Evolutionary conservation across 2,797 vertebrate genomes (phyloP).

Genomic region (Chloroceryle inda): DNA sequence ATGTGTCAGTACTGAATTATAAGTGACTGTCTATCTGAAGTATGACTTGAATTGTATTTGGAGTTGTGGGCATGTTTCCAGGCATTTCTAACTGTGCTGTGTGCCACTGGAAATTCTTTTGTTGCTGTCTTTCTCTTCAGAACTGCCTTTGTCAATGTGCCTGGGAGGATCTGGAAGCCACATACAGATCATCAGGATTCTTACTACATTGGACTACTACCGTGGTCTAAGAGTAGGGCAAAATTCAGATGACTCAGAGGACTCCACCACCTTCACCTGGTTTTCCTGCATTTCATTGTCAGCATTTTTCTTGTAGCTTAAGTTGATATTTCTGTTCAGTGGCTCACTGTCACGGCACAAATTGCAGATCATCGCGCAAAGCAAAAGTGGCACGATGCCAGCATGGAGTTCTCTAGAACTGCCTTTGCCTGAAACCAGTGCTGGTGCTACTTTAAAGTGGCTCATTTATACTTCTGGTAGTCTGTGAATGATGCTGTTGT

Average conservation of each 20-base stretch:
- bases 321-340: constrained; percentile 40
- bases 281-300: constrained; percentile 50
- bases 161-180: not conserved
- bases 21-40: constrained; percentile 38
- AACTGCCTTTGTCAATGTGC: not conserved
- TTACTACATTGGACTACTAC: not conserved
- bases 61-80: constrained; percentile 40
- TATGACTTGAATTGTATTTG: constrained; percentile 38
- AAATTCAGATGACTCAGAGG: constrained; percentile 51
- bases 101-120: not conserved
- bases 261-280: constrained; percentile 62
- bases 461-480: not conserved
- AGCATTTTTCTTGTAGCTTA: constrained; percentile 51
- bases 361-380: constrained; percentile 59
- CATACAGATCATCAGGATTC: not conserved
- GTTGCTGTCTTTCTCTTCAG: not conserved
- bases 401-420: constrained; percentile 46
- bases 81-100: not conserved
- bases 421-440: constrained; percentile 8
- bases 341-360: constrained; percentile 52
- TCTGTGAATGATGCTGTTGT: not conserved
- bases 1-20: constrained; percentile 5
- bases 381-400: constrained; percentile 34
- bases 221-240: constrained; percentile 12
- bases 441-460: constrained; percentile 25